Base-by-base conservation (phyloP, 2,888 invertebrate species). In the Andrena praecox region DNA sequence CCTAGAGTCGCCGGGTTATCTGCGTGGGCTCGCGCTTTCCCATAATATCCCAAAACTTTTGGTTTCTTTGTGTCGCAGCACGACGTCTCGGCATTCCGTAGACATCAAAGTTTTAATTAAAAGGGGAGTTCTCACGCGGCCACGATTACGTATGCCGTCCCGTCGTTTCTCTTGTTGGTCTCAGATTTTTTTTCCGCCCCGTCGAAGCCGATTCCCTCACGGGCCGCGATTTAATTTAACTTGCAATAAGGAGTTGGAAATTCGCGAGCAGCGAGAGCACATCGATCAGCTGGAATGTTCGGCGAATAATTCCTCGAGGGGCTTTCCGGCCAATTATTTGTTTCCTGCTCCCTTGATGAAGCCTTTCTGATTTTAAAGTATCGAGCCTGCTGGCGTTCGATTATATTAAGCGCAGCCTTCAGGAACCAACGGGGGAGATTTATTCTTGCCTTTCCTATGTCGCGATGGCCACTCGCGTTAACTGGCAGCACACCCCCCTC, bases 401-500 rank as follows among this genome's bases (percentile, higher is more conserved):
- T 75, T 74, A 67, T 48, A 63, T 66, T 50, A 70, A 67, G 48
- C 35, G 6, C 48, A 8, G 7, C 12, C 20, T 27, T 5, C n/a
- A 24, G 12, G 3, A n/a, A 8, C 2, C 12, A 2, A 2, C 8
- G 27, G n/a, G 12, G 24, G 52, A 33, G 62, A 74, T 64, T 71
- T 48, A 66, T 66, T 50, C 70, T 35, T 24, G 64, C 81, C 27
- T 56, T 71, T 77, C 67, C 77, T 77, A 48, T 62, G 12, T 42
- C 59, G 62, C 54, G 33, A 59, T 71, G 64, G 63, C 74, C 42
- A 72, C 72, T 75, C 70, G 52, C 48, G 64, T 48, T 90, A 91
- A 91, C 89, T 90, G 87, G 86, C 71, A 90, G 20, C 87, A 88
- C 86, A 89, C 79, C 86, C 77, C 72, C 73, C 4, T 56, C 24